A percentile compares a stretch with the other conserved stretches of the same genome.
These are phyloP conservation scores for Probosciger aterrimus DNA, from an alignment of 2,113 vertebrate species.

Conservation along the genomic window DNA sequence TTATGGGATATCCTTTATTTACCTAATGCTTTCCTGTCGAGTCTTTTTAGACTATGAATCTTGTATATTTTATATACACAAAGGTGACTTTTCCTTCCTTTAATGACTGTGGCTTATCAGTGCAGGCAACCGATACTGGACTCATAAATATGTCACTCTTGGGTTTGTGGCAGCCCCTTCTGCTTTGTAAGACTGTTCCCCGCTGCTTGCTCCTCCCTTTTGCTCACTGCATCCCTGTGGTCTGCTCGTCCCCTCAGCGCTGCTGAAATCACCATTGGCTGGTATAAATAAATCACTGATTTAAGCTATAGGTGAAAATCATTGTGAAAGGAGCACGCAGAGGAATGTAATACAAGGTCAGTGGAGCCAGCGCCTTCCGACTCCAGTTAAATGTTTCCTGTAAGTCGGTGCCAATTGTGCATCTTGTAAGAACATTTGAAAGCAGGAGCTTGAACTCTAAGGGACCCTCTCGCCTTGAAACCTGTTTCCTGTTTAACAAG, in stretches of 20 bases:
- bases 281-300: conserved; percentile 68
- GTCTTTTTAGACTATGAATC: conserved; percentile 75
- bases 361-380: conserved; percentile 73
- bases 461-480: conserved; percentile 75
- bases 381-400: conserved; percentile 81
- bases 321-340: conserved; percentile 40
- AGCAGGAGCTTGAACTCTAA: conserved; percentile 75
- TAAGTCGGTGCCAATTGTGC: conserved; percentile 73
- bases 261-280: conserved; percentile 33
- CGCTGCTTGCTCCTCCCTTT: background rate
- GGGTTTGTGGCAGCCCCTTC: conserved; percentile 15
- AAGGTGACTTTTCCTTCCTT: conserved; percentile 84
- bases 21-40: conserved; percentile 79
- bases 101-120: conserved; percentile 77
- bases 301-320: conserved; percentile 50
- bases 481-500: conserved; percentile 84
- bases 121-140: conserved; percentile 70
- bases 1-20: conserved; percentile 83
- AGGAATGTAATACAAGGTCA: conserved; percentile 64
- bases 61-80: conserved; percentile 79
- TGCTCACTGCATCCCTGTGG: background rate
- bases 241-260: background rate
- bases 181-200: background rate
- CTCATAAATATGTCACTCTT: conserved; percentile 78
- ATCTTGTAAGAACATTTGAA: conserved; percentile 78